These are phyloP conservation scores for Rotaria macrura DNA, from an alignment of 2,888 invertebrate genomes.

Conservation along the genomic window DNA sequence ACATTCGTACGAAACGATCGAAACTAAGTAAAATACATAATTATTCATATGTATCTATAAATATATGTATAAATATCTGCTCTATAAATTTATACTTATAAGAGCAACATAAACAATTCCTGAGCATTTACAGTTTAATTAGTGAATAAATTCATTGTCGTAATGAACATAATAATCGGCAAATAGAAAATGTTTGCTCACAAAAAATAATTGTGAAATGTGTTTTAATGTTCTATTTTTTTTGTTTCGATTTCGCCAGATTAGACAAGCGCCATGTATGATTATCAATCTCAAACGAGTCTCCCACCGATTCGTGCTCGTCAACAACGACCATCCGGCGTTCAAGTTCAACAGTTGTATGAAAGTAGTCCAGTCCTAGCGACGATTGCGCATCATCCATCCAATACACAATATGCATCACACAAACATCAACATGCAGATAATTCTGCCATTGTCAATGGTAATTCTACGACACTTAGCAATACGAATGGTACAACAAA, in stretches of 20 bases:
- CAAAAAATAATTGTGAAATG: not conserved
- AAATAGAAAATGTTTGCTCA: too few relatives aligned
- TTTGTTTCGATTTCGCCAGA: not conserved
- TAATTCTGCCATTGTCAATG: conserved; percentile 2
- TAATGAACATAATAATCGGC: too few relatives aligned
- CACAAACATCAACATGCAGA: not conserved
- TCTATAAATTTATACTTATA: not conserved
- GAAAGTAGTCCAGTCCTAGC: conserved; percentile 15
- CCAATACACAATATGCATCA: not conserved
- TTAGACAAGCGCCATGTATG: not conserved
- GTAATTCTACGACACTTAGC: not conserved
- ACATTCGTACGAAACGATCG: not conserved
- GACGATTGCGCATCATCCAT: not conserved
- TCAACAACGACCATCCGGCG: conserved; percentile 20
- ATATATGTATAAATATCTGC: too few relatives aligned
- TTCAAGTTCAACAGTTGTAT: conserved; percentile 33
- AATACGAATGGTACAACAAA: not conserved
- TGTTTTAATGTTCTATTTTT: not conserved
- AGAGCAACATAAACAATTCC: not conserved
- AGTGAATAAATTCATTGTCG: not conserved
- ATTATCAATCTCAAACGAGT: conserved; percentile 16
- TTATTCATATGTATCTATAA: too few relatives aligned
- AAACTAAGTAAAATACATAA: not conserved
- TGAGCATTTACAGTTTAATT: not conserved
- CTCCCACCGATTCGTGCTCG: conserved; percentile 12